Evolutionary conservation across 2,888 invertebrate species (phyloP).

Genomic region (Ommatoiulus sabulosus): DNA sequence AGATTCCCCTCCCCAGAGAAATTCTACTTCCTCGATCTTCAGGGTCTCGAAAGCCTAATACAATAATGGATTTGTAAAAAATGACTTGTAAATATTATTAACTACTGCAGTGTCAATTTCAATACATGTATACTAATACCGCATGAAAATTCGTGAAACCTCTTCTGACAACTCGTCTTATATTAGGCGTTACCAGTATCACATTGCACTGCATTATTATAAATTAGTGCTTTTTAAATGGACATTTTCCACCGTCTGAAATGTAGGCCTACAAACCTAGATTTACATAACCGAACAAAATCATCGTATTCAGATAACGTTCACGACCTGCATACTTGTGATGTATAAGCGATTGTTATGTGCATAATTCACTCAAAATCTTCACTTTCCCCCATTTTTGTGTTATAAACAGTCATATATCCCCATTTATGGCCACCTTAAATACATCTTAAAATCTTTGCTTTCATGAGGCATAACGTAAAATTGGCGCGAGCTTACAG

Average conservation of each 20-base stretch:
- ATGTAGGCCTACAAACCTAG: conserved; percentile 17
- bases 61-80: background rate
- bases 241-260: background rate
- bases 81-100: background rate
- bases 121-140: background rate
- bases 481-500: background rate
- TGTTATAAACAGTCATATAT: background rate
- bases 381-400: conserved; percentile 4
- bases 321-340: background rate
- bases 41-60: background rate
- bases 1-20: too few relatives aligned
- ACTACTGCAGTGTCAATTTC: background rate
- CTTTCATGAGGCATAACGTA: background rate
- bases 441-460: background rate
- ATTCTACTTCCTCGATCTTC: background rate
- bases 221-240: background rate
- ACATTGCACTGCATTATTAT: conserved; percentile 9
- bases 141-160: background rate
- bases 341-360: background rate
- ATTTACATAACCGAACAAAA: conserved; percentile 4
- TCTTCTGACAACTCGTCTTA: conserved; percentile 11
- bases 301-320: background rate
- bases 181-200: background rate
- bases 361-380: conserved; percentile 16
- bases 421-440: background rate